These are phyloP conservation scores for Galeruca laticollis DNA, from an alignment of 2,888 invertebrate species.

Conservation along the genomic window DNA sequence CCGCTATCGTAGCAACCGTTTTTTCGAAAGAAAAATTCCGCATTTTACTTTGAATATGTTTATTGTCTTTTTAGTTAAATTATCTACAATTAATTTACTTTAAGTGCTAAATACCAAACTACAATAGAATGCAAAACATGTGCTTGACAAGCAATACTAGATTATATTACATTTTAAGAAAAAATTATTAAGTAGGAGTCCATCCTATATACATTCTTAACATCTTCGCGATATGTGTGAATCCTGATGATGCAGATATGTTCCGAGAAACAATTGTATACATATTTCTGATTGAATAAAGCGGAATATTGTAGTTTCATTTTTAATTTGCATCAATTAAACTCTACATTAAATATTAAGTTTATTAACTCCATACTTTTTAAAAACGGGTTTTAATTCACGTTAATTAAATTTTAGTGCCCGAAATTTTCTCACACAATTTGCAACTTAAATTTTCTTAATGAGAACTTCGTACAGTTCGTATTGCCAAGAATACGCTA, in stretches of 20 bases:
- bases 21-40: too few species aligned
- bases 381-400: background rate
- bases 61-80: too few species aligned
- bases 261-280: background rate
- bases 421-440: background rate
- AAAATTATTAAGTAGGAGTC: too few species aligned
- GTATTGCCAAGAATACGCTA: background rate
- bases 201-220: too few species aligned
- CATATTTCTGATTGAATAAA: background rate
- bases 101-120: too few species aligned
- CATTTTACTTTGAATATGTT: too few species aligned
- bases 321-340: conserved; percentile 6
- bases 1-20: too few species aligned
- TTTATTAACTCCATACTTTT: background rate
- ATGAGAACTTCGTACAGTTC: background rate
- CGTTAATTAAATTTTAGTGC: conserved; percentile 1
- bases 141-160: too few species aligned
- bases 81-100: too few species aligned
- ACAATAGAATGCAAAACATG: too few species aligned
- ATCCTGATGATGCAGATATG: background rate
- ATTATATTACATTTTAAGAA: too few species aligned
- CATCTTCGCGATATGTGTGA: too few species aligned
- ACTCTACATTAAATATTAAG: background rate
- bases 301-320: background rate
- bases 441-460: conserved; percentile 1